phyloP scores from a whole-genome alignment of 2,113 vertebrate species.

The Toxotes chatareus region DNA sequence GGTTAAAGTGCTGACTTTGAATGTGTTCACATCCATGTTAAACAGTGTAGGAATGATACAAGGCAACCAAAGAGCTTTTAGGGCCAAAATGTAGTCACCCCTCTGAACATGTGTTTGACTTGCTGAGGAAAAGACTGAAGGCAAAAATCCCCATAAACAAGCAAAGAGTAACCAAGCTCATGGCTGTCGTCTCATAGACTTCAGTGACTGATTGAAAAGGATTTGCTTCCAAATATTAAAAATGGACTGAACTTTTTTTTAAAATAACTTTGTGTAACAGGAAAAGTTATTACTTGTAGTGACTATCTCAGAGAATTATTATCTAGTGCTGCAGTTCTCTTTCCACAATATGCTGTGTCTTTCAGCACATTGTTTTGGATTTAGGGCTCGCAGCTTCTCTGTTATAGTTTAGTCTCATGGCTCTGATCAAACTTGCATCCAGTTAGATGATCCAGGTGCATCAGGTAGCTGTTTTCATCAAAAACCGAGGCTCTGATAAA shows the following conservation, averaged over 20 bases:
- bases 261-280: background rate
- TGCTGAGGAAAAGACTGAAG: background rate
- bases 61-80: background rate
- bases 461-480: background rate
- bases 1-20: conserved; percentile 40
- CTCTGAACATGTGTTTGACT: background rate
- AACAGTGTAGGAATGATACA: conserved; percentile 18
- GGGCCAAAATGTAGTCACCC: conserved; percentile 3
- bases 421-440: background rate
- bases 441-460: background rate
- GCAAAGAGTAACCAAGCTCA: background rate
- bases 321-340: background rate
- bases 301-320: background rate
- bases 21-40: conserved; percentile 29
- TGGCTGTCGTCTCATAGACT: conserved; percentile 4
- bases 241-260: background rate
- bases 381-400: background rate
- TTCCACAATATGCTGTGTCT: background rate
- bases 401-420: background rate
- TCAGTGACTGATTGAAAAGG: background rate
- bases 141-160: background rate
- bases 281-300: background rate
- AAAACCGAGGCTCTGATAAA: too few species aligned
- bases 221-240: conserved; percentile 15
- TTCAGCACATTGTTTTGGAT: background rate